Evolutionary conservation across 2,888 invertebrate genomes (phyloP), one percentile per base, ranked within the genome.

Genomic region (Exocentrus adspersus): DNA sequence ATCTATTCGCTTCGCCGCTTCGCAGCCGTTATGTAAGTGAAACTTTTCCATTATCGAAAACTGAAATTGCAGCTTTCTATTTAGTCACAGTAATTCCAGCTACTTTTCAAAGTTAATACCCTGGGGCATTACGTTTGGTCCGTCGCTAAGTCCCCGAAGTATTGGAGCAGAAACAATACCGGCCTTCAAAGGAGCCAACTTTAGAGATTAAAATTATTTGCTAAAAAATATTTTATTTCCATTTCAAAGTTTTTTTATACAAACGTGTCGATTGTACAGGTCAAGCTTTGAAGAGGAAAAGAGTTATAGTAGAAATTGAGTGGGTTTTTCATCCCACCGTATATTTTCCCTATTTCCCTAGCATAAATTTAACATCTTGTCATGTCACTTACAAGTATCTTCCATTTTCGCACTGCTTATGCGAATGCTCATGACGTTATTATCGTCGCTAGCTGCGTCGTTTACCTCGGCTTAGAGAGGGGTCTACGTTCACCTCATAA

Each of bases 401-500:
- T 48, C 16, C 48, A 48, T 14, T 28, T 24, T 28, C 28, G 28
- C 24, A 28, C 20, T 12, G 48, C 48, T 14, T 48, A 9, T 28
- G 28, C 16, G 48, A 48, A 14, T 48, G 48, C 16, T 48, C 28
- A 48, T 48, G 48, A 28, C 28, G 28, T 16, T 17, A 48, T 48
- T 48, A 48, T 28, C 17, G 28, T 30, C 28, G 28, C 28, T 28
- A 14, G 28, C n/a, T 30, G 16, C 32, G 9, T 20, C 12, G 20
- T 32, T 51, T 37, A 30, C 19, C n/a, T 17, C 37, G 24, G 51
- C 28, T 28, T 51, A 32, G 32, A 51, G 51, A 19, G 37, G 21
- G n/a, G 32, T 51, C 37, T 51, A 51, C 37, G 17, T 32, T 17
- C 19, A 12, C 14, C 48, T 20, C 48, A 51, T 51, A 16, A 51